phyloP scores from a whole-genome alignment of 2,797 vertebrate genomes.

The Aplochiton taeniatus region DNA sequence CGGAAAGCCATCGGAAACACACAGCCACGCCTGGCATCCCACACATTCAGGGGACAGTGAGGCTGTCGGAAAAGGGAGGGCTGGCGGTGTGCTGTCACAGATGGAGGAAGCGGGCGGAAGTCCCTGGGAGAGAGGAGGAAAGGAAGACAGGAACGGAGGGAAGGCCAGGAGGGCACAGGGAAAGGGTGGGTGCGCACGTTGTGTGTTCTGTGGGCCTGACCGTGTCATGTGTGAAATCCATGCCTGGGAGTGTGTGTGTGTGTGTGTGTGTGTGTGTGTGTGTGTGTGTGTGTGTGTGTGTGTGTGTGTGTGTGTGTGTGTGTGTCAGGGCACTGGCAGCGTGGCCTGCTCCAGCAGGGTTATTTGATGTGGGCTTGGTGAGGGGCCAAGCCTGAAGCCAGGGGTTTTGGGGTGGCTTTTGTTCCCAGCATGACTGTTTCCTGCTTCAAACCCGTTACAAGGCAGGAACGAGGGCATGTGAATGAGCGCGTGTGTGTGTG shows the following conservation, averaged over 20 bases:
- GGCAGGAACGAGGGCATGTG: conserved; percentile 27
- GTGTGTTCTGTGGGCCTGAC: too few relatives aligned
- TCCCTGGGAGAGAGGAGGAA: background rate
- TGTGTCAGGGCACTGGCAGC: conserved; percentile 26
- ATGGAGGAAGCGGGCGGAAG: too few relatives aligned
- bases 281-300: conserved; percentile 17
- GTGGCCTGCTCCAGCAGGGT: conserved; percentile 26
- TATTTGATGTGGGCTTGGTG: conserved; percentile 73
- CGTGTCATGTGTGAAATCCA: background rate
- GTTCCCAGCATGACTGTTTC: conserved; percentile 66
- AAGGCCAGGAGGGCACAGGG: too few relatives aligned
- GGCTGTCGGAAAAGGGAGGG: too few relatives aligned
- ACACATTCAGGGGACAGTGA: too few relatives aligned
- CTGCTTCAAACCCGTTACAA: conserved; percentile 59
- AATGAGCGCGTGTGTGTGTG: conserved; percentile 10
- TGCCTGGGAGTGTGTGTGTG: conserved; percentile 6
- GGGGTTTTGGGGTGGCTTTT: conserved; percentile 59
- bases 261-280: conserved; percentile 1
- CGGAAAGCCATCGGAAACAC: conserved; percentile 35
- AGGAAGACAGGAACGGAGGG: background rate
- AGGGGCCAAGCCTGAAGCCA: conserved; percentile 61
- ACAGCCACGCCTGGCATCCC: conserved; percentile 3
- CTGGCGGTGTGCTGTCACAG: too few relatives aligned
- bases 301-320: conserved; percentile 7
- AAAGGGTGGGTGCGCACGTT: too few relatives aligned